Evolutionary conservation across 2,888 invertebrate species (phyloP).

Genomic region (Strigamia transsilvanica): DNA sequence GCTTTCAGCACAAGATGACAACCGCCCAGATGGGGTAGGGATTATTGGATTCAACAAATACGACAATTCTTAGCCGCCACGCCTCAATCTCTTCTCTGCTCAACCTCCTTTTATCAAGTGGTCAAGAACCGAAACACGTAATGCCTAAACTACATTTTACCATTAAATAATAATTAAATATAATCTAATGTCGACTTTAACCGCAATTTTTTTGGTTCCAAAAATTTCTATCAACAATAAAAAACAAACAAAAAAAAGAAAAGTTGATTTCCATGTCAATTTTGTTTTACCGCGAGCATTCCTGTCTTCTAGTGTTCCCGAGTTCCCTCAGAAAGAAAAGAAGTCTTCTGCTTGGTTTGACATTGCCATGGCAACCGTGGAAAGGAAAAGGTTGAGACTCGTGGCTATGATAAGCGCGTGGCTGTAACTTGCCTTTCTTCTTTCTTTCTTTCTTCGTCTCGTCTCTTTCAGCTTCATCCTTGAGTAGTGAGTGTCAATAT

Average conservation of each 20-base stretch:
- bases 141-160: background rate
- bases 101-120: background rate
- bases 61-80: conserved; percentile 9
- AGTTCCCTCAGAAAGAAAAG: conserved; percentile 9
- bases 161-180: background rate
- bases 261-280: conserved; percentile 32
- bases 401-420: conserved; percentile 31
- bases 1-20: conserved; percentile 43
- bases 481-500: conserved; percentile 50
- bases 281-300: conserved; percentile 22
- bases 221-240: background rate
- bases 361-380: conserved; percentile 33
- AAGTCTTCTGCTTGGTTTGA: conserved; percentile 45
- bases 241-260: background rate
- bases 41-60: conserved; percentile 49
- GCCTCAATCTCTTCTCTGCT: background rate
- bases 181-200: background rate
- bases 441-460: background rate
- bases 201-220: background rate
- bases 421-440: conserved; percentile 33
- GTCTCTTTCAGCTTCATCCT: conserved; percentile 41
- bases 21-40: conserved; percentile 38
- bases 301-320: background rate
- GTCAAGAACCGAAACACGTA: background rate
- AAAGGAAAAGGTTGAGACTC: conserved; percentile 21